phyloP scores from a whole-genome alignment of 2,888 invertebrate species.

The Drosophila helvetica region DNA sequence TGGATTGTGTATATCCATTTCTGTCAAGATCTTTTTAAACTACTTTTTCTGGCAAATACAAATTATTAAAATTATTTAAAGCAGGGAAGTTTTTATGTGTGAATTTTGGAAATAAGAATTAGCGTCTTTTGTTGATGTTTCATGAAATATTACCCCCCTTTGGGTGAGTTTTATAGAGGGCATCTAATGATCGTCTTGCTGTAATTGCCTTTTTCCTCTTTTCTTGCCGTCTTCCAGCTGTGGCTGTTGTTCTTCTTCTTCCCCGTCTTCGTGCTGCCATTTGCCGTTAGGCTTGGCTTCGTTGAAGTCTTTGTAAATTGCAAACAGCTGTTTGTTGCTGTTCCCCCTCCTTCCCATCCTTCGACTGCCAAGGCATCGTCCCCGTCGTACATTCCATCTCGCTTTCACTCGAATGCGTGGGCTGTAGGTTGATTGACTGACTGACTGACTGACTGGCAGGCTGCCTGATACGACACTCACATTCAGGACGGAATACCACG shows the following conservation, averaged over 20 bases:
- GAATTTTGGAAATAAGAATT: too few species aligned
- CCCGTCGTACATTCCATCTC: slow-evolving; percentile 16
- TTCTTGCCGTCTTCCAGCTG: slow-evolving; percentile 16
- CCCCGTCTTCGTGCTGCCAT: slow-evolving; percentile 2
- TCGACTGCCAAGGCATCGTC: not conserved
- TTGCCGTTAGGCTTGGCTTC: slow-evolving; percentile 28
- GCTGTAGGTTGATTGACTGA: slow-evolving; percentile 7
- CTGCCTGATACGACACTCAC: slow-evolving; percentile 45
- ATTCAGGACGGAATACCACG: not conserved
- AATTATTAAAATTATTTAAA: too few species aligned
- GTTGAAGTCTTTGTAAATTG: slow-evolving; percentile 27
- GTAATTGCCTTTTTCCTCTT: not conserved
- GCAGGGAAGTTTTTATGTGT: too few species aligned
- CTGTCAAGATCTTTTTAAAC: too few species aligned
- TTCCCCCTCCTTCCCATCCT: not conserved
- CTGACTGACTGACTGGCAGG: slow-evolving; percentile 13
- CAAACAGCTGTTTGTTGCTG: slow-evolving; percentile 9
- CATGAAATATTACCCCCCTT: too few species aligned
- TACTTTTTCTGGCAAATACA: too few species aligned
- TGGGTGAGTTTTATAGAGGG: too few species aligned
- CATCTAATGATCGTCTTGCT: not conserved
- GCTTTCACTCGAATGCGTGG: slow-evolving; percentile 26
- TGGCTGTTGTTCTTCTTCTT: slow-evolving; percentile 9
- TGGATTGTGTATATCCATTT: too few species aligned
- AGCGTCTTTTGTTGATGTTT: too few species aligned